phyloP scores from a whole-genome alignment of 1,140 invertebrate species.

The Colletes latitarsis region DNA sequence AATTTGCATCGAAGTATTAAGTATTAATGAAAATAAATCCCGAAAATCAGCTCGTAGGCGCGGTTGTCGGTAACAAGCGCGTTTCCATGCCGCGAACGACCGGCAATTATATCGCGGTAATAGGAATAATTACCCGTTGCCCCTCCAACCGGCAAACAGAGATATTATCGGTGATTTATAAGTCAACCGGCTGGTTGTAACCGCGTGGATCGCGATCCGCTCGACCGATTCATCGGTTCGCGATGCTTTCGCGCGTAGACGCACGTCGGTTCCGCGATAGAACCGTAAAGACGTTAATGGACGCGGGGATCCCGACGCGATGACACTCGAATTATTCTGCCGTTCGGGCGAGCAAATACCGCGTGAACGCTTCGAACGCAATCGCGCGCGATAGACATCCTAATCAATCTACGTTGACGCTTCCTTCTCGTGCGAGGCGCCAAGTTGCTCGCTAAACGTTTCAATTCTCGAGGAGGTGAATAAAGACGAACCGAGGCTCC shows the following conservation, averaged over 20 bases:
- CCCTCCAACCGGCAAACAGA: not conserved
- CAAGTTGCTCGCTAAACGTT: not conserved
- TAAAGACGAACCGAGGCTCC: not conserved
- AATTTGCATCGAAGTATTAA: no score
- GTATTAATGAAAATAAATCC: no score
- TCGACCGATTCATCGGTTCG: not conserved
- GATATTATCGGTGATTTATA: conserved; percentile 44
- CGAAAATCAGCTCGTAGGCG: no score
- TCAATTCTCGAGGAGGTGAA: not conserved
- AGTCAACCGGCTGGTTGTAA: not conserved
- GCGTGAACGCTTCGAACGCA: not conserved
- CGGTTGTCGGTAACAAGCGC: not conserved
- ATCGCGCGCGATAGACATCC: not conserved
- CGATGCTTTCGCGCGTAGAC: not conserved
- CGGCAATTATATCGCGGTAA: conserved; percentile 39
- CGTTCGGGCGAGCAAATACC: not conserved
- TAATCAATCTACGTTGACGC: conserved; percentile 15
- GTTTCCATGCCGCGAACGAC: not conserved
- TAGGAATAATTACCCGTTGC: conserved; percentile 39
- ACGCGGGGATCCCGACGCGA: conserved; percentile 12
- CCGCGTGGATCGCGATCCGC: no score
- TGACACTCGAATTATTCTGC: conserved; percentile 19
- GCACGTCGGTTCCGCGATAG: not conserved
- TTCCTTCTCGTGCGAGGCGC: not conserved
- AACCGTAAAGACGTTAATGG: conserved; percentile 20